phyloP scores from a whole-genome alignment of 1,140 invertebrate species.

The Ptiloglossa arizonensis region DNA sequence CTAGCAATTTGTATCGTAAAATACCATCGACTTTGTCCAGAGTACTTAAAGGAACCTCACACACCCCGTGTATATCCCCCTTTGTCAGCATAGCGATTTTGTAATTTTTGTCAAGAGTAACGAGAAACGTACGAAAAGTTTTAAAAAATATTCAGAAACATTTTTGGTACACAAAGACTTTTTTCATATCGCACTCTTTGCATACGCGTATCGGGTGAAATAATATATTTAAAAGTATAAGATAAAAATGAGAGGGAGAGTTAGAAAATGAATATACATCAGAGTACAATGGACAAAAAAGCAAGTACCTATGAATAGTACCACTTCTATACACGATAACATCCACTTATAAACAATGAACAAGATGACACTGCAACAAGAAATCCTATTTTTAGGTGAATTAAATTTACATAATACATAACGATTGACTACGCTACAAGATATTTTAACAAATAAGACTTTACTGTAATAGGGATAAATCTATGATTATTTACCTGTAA shows the following conservation, averaged over 20 bases:
- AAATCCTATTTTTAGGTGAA: constrained; percentile 81
- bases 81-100: constrained; percentile 60
- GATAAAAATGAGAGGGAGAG: constrained; percentile 22
- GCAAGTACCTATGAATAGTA: constrained; percentile 75
- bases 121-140: constrained; percentile 44
- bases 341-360: constrained; percentile 78
- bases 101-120: constrained; percentile 60
- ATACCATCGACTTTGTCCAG: constrained; percentile 73
- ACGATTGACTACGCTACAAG: constrained; percentile 78
- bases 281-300: constrained; percentile 78
- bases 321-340: constrained; percentile 76
- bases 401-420: constrained; percentile 80
- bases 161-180: constrained; percentile 67
- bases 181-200: constrained; percentile 67
- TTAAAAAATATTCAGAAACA: constrained; percentile 41
- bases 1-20: constrained; percentile 72
- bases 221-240: constrained; percentile 51
- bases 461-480: constrained; percentile 80
- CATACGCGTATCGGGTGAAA: constrained; percentile 62
- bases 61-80: constrained; percentile 7
- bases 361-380: constrained; percentile 69
- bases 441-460: constrained; percentile 81
- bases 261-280: constrained; percentile 51
- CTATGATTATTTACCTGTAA: constrained; percentile 81
- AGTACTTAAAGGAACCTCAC: constrained; percentile 72